Base-by-base conservation (phyloP, 1,140 invertebrate genomes). In the Pollicipes pollicipes region DNA sequence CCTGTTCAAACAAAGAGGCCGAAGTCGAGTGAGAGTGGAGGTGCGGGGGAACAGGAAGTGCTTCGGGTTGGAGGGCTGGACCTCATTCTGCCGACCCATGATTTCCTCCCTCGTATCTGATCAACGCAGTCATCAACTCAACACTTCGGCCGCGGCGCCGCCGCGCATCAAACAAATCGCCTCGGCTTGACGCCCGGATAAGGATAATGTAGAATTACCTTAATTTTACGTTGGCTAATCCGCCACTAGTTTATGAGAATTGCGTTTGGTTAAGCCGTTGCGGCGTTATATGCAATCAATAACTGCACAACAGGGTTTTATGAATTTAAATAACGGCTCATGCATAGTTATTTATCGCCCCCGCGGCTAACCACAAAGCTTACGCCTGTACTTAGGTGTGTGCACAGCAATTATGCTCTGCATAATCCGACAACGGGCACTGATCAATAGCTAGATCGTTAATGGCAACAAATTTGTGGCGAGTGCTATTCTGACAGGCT, bases 161-260 rank as follows among this genome's bases (percentile, higher is more conserved):
- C 45, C 45, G 24, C 13, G 2, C 10, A 21, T 10, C 45, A 13
- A 10, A 58, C 45, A 58, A 58, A 58, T 58, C 45, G 13, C 45
- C 13, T 2, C 45, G 13, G 24, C 13, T 58, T 58, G 45, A 58
- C 45, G 45, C 45, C 45, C 24, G 45, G 13, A 21, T 58, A 58
- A 58, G 45, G 24, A 58, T 58, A 58, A 58, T 21, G 45, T 58
- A 58, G 45, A 58, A 58, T 58, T 58, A 58, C 45, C 13, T 21
- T 58, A 58, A 58, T 58, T 58, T 21, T 58, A 58, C 45, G 45
- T 58, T 58, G 45, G 45, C 45, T 58, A 58, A 58, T 58, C 45
- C 45, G 45, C 10, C 45, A 21, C 45, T 58, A 58, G 45, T 58
- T 58, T 58, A 58, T 58, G 45, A 21, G 45, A 58, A 58, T 58